Base-by-base conservation (phyloP, 1,140 invertebrate species). In the Goniozus legneri region DNA sequence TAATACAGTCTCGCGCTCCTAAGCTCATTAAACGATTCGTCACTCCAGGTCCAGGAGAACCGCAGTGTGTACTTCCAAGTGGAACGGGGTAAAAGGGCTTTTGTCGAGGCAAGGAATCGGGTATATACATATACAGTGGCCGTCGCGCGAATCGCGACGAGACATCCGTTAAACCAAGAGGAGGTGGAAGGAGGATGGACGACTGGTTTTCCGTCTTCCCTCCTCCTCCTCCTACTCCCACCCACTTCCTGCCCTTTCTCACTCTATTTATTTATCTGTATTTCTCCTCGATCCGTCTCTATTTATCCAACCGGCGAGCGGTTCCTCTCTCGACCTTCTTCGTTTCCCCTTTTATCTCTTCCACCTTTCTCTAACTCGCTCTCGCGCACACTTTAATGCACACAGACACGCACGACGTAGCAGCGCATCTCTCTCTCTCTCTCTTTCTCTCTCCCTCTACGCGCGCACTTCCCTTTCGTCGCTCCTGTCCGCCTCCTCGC, bases 401-500 rank as follows among this genome's bases (percentile, higher is more conserved):
- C 42, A 20, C 32, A 22, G 2, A 13, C n/a, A n/a, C n/a, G n/a
- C n/a, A n/a, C n/a, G n/a, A n/a, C n/a, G n/a, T n/a, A n/a, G n/a
- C n/a, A n/a, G n/a, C n/a, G n/a, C n/a, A n/a, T 36, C 50, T 37
- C 7, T n/a, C 15, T 14, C 37, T 6, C n/a, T 24, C 30, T 21
- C 32, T 34, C 8, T 8, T 10, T 10, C 18, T 8, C 18, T 14
- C 24, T 47, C 18, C 39, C 37, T 14, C 27, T 33, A 48, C 31
- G 15, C 31, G 36, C 31, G 19, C 20, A 43, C 1, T 8, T 59
- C 52, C 46, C 45, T 54, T 55, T 58, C 47, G 52, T 49, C 52
- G 48, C 46, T 55, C 47, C 48, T 50, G 53, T 53, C 53, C 52
- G 44, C 50, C 49, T 52, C 20, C 36, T 58, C 47, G 45, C 53